Evolutionary conservation across 92 coral and sea anemone genomes (phyloP), one percentile per base, ranked within the genome.

Genomic region (Actinostola sp.): DNA sequence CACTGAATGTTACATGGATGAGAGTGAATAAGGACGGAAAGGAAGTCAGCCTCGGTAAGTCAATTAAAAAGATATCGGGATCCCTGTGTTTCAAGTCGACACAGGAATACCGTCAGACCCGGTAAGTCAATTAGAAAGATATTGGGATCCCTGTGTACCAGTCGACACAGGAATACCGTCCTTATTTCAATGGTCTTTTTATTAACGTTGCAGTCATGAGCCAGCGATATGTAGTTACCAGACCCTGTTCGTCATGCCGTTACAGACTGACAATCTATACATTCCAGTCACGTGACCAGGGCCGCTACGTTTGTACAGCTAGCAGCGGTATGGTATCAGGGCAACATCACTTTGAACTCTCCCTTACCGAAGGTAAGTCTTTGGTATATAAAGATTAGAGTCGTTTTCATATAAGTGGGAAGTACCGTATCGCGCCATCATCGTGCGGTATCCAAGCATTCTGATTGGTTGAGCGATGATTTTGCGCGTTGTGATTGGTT

Each of bases 1-100:
- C 87, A 8, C 29, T 74, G 35, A 66, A 66, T 13, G 15, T 82
- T 6, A 43, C 34, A 63, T 82, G 87, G 87, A 44, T 38, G 43
- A 61, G 27, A 27, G 43, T 61, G 33, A 32, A 32, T 36, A 27
- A 61, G 2, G 66, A 61, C 29, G 66, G 66, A 12, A 11, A n/a
- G 20, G 43, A 28, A 36, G 20, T 20, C 60, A 20, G 25, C 20
- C 60, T 53, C 25, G 25, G 60, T 53, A 53, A 21, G 60, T 53
- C 19, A 39, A 39, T 14, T 7, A 39, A 39, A 39, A 39, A 7
- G 14, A 7, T 39, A 39, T 7, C 45, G 45, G 14, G 45, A 39
- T 39, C 45, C 45, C 14, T 39, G 7, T 7, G 14, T 7, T 39
- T 39, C 7, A 39, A 39, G 45, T 39, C 14, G 8, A 7, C 14